Base-by-base conservation (phyloP, 1,140 invertebrate genomes). In the Bombus cullumanus region DNA sequence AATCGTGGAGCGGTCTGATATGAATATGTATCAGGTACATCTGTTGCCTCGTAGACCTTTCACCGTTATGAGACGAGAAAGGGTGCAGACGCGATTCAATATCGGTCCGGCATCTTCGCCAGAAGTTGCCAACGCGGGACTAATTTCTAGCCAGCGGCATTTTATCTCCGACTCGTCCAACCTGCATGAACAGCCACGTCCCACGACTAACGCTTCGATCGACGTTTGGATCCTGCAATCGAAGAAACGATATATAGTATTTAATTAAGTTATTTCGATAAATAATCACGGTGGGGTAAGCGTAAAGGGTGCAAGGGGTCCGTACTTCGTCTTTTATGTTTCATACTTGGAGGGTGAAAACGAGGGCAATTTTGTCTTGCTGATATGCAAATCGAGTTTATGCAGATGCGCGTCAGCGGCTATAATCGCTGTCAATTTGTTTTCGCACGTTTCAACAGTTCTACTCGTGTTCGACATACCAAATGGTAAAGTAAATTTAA, bases 21-120 rank as follows among this genome's bases (percentile, higher is more conserved):
- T 93, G 92, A 92, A 93, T 93, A 93, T 93, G 91, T 92, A 93
- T 92, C 89, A 90, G 79, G 82, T 89, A 93, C 92, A 93, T 92
- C 92, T 92, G 92, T 86, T 88, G 89, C 91, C 87, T 86, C 85
- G 85, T 89, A 85, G 79, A 75, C 86, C 83, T 84, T 15, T 28
- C 57, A 9, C 22, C 71, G 85, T 89, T 88, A 84, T 73, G 86
- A 84, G 85, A 86, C 76, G 76, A 75, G 86, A 91, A 91, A 92
- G 90, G 91, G 90, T 89, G 91, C 82, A 75, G 85, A 86, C 87
- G 87, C 90, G 89, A 91, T 92, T 91, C 88, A 91, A 92, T 92
- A 92, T 92, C 85, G 74, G 73, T 59, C 77, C 82, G 53, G 66
- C 34, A 85, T 69, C 57, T 79, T 80, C 82, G 77, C 72, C 68